phyloP scores from a whole-genome alignment of 2,797 vertebrate species.

The Gymnoscopelus microlampas region DNA sequence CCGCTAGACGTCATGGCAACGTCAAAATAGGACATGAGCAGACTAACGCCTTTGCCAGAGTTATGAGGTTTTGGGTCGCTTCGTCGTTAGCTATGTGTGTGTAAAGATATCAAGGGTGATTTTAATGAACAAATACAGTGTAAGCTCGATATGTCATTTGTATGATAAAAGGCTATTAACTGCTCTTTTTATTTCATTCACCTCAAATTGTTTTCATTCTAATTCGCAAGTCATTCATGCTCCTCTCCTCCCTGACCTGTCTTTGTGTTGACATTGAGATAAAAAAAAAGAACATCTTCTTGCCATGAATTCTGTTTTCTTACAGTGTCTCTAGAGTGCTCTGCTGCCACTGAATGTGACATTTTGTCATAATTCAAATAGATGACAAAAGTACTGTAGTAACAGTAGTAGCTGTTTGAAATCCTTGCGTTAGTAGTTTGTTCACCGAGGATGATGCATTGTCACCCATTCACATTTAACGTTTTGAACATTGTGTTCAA shows the following conservation, averaged over 20 bases:
- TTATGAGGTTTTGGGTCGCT: not conserved
- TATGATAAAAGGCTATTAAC: conserved; percentile 3
- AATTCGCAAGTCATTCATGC: conserved; percentile 14
- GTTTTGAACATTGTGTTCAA: not conserved
- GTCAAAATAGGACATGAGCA: too few species aligned
- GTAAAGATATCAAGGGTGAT: too few species aligned
- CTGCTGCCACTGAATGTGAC: not conserved
- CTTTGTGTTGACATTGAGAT: not conserved
- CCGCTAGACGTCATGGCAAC: too few species aligned
- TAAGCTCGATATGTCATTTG: not conserved
- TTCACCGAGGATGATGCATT: not conserved
- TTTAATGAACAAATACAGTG: too few species aligned
- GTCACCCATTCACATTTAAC: not conserved
- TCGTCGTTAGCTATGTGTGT: not conserved
- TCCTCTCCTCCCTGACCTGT: not conserved
- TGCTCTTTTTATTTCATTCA: not conserved
- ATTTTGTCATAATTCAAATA: not conserved
- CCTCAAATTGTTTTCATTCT: conserved; percentile 3
- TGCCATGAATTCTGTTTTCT: not conserved
- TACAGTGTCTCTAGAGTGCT: not conserved
- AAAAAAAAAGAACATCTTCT: not conserved
- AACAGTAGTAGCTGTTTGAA: not conserved
- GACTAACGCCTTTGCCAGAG: too few species aligned
- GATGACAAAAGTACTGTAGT: not conserved
- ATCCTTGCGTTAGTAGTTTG: not conserved